A percentile compares a stretch with the other conserved stretches of the same genome.
Conservation (phyloP, 2,113 vertebrate genomes). For the Taxidea taxus region DNA sequence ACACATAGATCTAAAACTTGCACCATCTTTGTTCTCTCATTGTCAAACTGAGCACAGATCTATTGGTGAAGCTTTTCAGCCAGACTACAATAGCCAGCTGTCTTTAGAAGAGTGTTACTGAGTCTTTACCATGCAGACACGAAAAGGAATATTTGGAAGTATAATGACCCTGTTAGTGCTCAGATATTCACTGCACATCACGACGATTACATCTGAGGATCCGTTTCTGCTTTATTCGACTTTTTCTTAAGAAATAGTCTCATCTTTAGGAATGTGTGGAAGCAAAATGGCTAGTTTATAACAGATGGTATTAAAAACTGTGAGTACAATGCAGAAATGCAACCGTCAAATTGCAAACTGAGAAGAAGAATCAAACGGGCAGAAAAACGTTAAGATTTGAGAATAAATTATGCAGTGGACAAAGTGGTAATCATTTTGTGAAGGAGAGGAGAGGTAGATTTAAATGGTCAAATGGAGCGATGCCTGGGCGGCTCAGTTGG, state of each 20-base stretch:
- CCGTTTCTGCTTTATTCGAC: conserved; percentile 12
- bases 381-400: neutral
- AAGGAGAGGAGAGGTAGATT: neutral
- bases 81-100: conserved; percentile 52
- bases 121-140: conserved; percentile 14
- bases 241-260: conserved; percentile 36
- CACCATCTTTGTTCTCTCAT: conserved; percentile 61
- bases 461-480: neutral
- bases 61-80: conserved; percentile 58
- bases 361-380: neutral
- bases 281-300: conserved; percentile 37
- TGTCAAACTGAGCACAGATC: conserved; percentile 55
- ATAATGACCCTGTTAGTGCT: neutral
- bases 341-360: neutral
- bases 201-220: conserved; percentile 34
- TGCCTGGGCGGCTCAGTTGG: too few species aligned
- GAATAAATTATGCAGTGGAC: neutral
- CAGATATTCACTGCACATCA: conserved; percentile 7
- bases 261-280: neutral
- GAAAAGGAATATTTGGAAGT: conserved; percentile 43
- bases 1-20: conserved; percentile 58
- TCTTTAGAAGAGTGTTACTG: neutral
- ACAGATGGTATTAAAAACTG: conserved; percentile 6
- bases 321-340: neutral
- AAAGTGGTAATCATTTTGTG: neutral